Base-by-base conservation (phyloP, 2,113 vertebrate genomes). In the Pipa parva region DNA sequence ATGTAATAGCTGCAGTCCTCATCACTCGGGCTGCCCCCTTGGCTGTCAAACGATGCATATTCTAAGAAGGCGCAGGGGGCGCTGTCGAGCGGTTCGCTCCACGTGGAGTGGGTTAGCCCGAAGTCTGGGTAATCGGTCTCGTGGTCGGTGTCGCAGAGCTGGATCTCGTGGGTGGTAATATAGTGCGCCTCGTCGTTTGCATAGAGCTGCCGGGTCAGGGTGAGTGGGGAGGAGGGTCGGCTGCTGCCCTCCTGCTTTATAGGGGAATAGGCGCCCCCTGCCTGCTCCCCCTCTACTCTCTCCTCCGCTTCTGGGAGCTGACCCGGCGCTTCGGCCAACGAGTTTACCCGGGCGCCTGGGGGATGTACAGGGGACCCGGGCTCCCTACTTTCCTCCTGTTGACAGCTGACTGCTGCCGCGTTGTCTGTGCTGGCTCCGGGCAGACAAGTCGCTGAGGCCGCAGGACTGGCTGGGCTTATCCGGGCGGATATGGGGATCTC, bases 161-260 rank as follows among this genome's bases (percentile, higher is more conserved):
- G 92, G 75, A 98, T 97, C 77, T 95, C 95, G 58, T 93, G 95
- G 25, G 95, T 97, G 75, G 91, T 95, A 63, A 99, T 98, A 66
- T 92, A 97, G 77, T 97, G 93, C 26, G 89, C 86, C 74, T 95
- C 93, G 55, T 89, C 88, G 11, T 70, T 75, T 60, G 72, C 72
- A 25, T 26, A 21, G 26, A 11, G 24, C n/a, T 72, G 73, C 46
- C 71, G 66, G 26, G 22, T 72, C 42, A 68, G 50, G 61, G 17
- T 12, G 4, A 36, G 1, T 4, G 54, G 39, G 21, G 29, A 36
- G 17, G 27, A 29, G n/a, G 63, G 51, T 33, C 54, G 12, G 21
- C 62, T 63, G 21, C 20, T 4, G 25, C 24, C 25, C 7, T 2
- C 42, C 31, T 42, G 22, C 26, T 51, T 31, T 18, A 20, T n/a